Evolutionary conservation across 2,888 invertebrate genomes (phyloP).

Genomic region (Drosophila cognata): DNA sequence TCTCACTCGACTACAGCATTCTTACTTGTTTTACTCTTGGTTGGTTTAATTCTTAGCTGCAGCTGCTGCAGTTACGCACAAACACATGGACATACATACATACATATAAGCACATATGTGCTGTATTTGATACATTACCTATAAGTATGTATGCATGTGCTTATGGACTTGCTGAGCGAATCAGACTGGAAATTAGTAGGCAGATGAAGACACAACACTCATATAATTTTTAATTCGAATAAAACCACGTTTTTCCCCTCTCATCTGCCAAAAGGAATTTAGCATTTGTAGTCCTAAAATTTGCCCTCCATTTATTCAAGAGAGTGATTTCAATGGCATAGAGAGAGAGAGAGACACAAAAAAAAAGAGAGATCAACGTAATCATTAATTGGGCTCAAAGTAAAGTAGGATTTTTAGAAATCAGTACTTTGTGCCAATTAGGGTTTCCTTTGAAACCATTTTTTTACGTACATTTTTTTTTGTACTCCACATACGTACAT

Average conservation of each 20-base stretch:
- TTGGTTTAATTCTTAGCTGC: conserved; percentile 45
- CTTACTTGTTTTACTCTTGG: conserved; percentile 11
- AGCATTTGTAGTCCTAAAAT: not conserved
- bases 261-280: not conserved
- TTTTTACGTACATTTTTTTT: too few species aligned
- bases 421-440: not conserved
- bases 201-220: conserved; percentile 7
- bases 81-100: not conserved
- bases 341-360: too few species aligned
- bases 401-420: not conserved
- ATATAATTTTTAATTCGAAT: not conserved
- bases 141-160: conserved; percentile 8
- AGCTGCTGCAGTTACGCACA: conserved; percentile 9
- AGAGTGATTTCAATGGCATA: not conserved
- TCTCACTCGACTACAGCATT: too few species aligned
- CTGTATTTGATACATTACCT: conserved; percentile 2
- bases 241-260: not conserved
- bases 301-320: not conserved
- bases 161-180: conserved; percentile 74
- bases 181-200: conserved; percentile 79
- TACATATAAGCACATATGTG: not conserved
- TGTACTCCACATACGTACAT: not conserved
- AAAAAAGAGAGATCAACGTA: too few species aligned
- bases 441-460: not conserved
- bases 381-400: not conserved